phyloP scores from a whole-genome alignment of 2,797 vertebrate genomes.

The Dallia pectoralis region DNA sequence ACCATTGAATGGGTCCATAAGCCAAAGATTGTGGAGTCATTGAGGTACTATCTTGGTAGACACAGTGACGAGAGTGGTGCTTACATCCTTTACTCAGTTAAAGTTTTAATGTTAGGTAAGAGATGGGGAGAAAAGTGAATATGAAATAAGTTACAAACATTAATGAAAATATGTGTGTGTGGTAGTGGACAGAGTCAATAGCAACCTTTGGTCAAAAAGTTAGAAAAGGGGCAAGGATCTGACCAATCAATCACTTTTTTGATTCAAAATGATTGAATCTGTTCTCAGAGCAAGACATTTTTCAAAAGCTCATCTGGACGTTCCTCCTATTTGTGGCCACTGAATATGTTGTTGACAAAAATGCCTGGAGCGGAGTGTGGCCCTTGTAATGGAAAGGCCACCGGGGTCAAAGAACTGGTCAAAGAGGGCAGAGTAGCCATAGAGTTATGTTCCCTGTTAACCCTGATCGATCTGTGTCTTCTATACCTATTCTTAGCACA shows the following conservation, averaged over 20 bases:
- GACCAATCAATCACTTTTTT: no score
- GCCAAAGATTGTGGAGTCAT: no score
- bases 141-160: no score
- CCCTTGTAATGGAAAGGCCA: not conserved
- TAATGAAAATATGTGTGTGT: no score
- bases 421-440: slow-evolving; percentile 9
- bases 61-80: no score
- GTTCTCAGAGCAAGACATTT: not conserved
- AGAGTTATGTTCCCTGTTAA: not conserved
- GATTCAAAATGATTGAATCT: not conserved
- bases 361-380: not conserved
- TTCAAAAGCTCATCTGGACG: not conserved
- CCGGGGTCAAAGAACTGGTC: slow-evolving; percentile 16
- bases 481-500: not conserved
- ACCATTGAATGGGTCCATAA: not conserved
- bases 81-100: no score
- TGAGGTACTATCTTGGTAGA: no score
- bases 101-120: no score
- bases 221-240: not conserved
- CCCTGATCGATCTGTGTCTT: not conserved
- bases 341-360: not conserved
- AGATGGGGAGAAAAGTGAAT: no score
- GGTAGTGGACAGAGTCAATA: not conserved
- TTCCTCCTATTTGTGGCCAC: not conserved
- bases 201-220: not conserved